These are phyloP conservation scores for Actinopyga echinites DNA, from an alignment of 53 echinoderm and acorn worm genomes.

Conservation along the genomic window DNA sequence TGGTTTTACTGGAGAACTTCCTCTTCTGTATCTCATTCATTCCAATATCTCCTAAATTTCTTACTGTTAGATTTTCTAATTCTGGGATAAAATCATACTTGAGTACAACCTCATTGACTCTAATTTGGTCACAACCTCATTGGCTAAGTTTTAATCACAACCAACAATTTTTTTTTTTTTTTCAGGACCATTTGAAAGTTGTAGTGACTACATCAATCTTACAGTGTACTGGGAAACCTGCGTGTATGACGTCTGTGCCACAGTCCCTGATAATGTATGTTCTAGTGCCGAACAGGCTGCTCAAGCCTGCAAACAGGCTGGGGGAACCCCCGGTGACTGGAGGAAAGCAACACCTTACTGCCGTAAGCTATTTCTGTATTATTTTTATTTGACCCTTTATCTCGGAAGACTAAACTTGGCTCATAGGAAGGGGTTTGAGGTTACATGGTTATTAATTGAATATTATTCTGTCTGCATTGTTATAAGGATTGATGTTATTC, in stretches of 20 bases:
- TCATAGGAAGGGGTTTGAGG: too few species aligned
- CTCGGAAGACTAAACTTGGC: too few species aligned
- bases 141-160: neutral
- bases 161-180: neutral
- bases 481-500: too few species aligned
- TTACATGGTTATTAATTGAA: too few species aligned
- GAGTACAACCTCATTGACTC: too few species aligned
- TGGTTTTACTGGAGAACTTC: too few species aligned
- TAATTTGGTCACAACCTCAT: neutral
- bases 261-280: constrained; percentile 60
- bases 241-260: constrained; percentile 83
- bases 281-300: constrained; percentile 69
- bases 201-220: constrained; percentile 72
- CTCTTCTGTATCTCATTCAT: too few species aligned
- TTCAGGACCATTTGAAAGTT: constrained; percentile 69
- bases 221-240: constrained; percentile 65
- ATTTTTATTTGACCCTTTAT: neutral
- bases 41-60: too few species aligned
- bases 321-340: constrained; percentile 71
- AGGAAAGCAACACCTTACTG: constrained; percentile 56
- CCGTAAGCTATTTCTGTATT: constrained; percentile 58
- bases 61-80: too few species aligned
- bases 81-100: too few species aligned
- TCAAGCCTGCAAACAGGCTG: constrained; percentile 62
- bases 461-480: too few species aligned